These are phyloP conservation scores for Macaca fascicularis DNA, from an alignment of 2,113 vertebrate species.

Conservation along the genomic window T2T-MFA8v1.1 NC_088379.1:169447001-169447500, in stretches of 20 bases:
- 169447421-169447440: neutral
- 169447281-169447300: neutral
- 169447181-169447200: neutral
- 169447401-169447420: neutral
- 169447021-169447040: slow-evolving; percentile 10
- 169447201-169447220: slow-evolving; percentile 31
- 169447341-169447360: neutral
- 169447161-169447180: slow-evolving; percentile 15
- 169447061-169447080: neutral
- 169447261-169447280: neutral
- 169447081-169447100: slow-evolving; percentile 42
- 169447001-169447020: neutral
- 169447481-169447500: neutral
- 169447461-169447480: neutral
- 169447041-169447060: neutral
- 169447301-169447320: neutral
- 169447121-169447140: neutral
- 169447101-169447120: neutral
- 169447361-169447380: neutral
- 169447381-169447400: neutral
- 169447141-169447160: neutral
- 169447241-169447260: slow-evolving; percentile 16
- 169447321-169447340: neutral
- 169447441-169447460: neutral
- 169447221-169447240: slow-evolving; percentile 15